Evolutionary conservation across 2,888 invertebrate genomes (phyloP), one percentile per base, ranked within the genome.

Genomic region (Protula sp.): DNA sequence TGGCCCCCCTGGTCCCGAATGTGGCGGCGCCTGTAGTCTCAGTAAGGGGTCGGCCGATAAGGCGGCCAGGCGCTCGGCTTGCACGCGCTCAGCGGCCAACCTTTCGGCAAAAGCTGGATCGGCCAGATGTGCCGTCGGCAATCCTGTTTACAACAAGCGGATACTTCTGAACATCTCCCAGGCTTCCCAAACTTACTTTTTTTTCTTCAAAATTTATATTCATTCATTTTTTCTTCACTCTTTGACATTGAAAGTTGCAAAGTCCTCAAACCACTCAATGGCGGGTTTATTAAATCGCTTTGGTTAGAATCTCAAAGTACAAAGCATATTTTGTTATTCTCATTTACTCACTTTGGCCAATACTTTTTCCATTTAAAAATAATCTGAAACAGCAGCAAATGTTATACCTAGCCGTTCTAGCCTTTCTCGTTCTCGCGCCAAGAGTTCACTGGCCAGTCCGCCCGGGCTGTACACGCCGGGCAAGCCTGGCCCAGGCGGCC

Each of bases 351-450:
- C n/a, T n/a, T n/a, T n/a, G n/a, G n/a, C n/a, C n/a, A n/a, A n/a
- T n/a, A n/a, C n/a, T n/a, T n/a, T n/a, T n/a, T n/a, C n/a, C n/a
- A n/a, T n/a, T n/a, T n/a, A n/a, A n/a, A n/a, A n/a, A n/a, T n/a
- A n/a, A n/a, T n/a, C n/a, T n/a, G n/a, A n/a, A n/a, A n/a, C n/a
- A n/a, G n/a, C n/a, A n/a, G n/a, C n/a, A n/a, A n/a, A n/a, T n/a
- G n/a, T 38, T 19, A 14, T 38, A 38, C 38, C 38, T 5, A 76
- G 59, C 62, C 91, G 83, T 79, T 91, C 91, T 26, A 91, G 84
- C 57, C 94, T 86, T 81, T 94, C 94, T 62, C 94, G 85, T 79
- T 94, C 94, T 76, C 93, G 83, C 77, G 90, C 91, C 70, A 90
- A 89, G 65, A 77, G 74, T 66, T 70, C 88, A 86, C 55, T 74